Evolutionary conservation across 2,797 vertebrate genomes (phyloP).

Genomic region (Poecilia velifera): DNA sequence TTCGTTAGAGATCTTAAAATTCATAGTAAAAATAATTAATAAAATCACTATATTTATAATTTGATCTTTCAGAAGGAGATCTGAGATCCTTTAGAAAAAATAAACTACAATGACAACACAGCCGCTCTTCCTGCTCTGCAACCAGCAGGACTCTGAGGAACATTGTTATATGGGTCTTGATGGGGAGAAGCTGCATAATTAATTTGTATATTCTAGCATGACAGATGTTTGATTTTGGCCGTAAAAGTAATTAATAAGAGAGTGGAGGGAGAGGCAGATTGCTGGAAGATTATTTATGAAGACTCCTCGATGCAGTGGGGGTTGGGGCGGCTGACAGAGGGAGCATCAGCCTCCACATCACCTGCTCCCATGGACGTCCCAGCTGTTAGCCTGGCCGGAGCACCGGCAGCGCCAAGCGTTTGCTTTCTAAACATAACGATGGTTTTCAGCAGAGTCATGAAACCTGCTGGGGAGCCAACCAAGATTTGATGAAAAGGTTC

Average conservation of each 20-base stretch:
- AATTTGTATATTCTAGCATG: conserved; percentile 85
- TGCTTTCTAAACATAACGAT: conserved; percentile 4
- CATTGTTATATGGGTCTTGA: conserved; percentile 74
- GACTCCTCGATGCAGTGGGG: conserved; percentile 68
- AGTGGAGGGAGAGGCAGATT: conserved; percentile 83
- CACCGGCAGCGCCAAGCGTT: conserved; percentile 36
- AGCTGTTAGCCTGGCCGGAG: conserved; percentile 75
- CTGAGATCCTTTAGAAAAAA: conserved; percentile 21
- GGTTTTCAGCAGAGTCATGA: not conserved
- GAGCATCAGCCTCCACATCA: conserved; percentile 68
- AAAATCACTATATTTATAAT: not conserved
- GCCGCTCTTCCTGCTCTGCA: not conserved
- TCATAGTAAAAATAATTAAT: not conserved
- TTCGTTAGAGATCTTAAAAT: not conserved
- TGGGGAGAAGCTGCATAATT: conserved; percentile 85
- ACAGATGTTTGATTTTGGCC: conserved; percentile 88
- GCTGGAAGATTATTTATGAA: conserved; percentile 87
- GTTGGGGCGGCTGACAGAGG: conserved; percentile 3
- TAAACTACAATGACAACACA: not conserved
- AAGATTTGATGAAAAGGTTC: not conserved
- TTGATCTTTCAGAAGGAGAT: not conserved
- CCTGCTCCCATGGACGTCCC: conserved; percentile 75
- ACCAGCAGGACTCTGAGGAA: conserved; percentile 44
- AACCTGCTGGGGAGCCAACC: not conserved
- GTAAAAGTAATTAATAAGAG: conserved; percentile 86